These are phyloP conservation scores for Triplophysa dalaica DNA, from an alignment of 2,113 vertebrate genomes.

Conservation along the genomic window DNA sequence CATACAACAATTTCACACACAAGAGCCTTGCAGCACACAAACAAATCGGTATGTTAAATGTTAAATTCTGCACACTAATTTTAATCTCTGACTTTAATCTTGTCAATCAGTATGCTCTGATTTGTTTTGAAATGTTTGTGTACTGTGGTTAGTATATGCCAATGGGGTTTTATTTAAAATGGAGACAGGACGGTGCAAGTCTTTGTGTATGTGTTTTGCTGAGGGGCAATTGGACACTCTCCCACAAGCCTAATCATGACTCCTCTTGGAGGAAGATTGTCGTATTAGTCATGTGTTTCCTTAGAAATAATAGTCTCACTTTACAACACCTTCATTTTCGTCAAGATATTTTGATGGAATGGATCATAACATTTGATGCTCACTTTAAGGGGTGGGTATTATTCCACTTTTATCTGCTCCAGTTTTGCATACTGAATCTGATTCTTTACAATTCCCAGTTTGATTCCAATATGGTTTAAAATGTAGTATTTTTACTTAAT, in stretches of 20 bases:
- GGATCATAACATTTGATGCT: background rate
- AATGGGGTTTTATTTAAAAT: background rate
- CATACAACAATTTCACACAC: background rate
- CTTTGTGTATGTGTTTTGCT: background rate
- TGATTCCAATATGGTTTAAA: too few relatives aligned
- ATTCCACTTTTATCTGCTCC: too few relatives aligned
- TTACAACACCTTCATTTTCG: constrained; percentile 46
- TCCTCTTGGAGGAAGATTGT: constrained; percentile 44
- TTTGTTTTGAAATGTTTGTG: constrained; percentile 25
- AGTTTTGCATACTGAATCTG: too few relatives aligned
- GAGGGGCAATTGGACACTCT: constrained; percentile 44
- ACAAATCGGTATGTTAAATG: constrained; percentile 9
- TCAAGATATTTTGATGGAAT: constrained; percentile 28
- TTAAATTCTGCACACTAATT: constrained; percentile 11
- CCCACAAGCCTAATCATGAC: constrained; percentile 4
- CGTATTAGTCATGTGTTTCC: constrained; percentile 36
- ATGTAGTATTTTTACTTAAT: too few relatives aligned
- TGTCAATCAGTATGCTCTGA: background rate
- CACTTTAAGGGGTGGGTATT: background rate
- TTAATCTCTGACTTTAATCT: constrained; percentile 1
- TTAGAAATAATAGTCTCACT: constrained; percentile 47
- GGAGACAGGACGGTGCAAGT: constrained; percentile 9
- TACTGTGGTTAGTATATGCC: background rate
- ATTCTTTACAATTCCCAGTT: too few relatives aligned
- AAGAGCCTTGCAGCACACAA: constrained; percentile 12